Evolutionary conservation across 1,140 invertebrate species (phyloP), one percentile per base, ranked within the genome.

Genomic region (Epicauta chinensis): DNA sequence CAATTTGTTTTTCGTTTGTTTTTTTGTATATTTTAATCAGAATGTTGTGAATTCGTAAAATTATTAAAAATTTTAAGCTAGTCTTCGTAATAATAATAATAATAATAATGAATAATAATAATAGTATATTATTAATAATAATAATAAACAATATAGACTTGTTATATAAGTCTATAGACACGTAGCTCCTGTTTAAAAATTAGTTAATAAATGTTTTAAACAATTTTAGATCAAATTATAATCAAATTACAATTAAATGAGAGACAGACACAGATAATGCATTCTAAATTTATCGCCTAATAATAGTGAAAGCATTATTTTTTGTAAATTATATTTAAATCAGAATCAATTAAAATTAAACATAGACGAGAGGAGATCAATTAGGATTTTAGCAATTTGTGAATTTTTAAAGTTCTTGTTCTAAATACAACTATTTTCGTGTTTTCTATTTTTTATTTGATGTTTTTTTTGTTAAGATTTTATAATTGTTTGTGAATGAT

Each of bases 281-380:
- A 63, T 63, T 63, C 61, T 63, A 63, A 63, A 63, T 55, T 61
- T 61, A n/a, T n/a, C 12, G 32, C 32, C 32, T 34, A 40, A 7
- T 38, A 29, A 53, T 46, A 46, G 51, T 31, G 46, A 46, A 46
- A 30, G 32, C 44, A 39, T 53, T 34, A 34, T 34, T 34, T 34
- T 34, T 34, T 34, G 32, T 34, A 34, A 30, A 23, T 23, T 23
- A 7, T 23, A 23, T 23, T n/a, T 23, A 7, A 7, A 23, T 23
- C 23, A 23, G 7, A 23, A 23, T 4, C 7, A 23, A 23, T 23
- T 23, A 23, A 5, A 23, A 23, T 23, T 23, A n/a, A n/a, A n/a
- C n/a, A n/a, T n/a, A n/a, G n/a, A n/a, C n/a, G n/a, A n/a, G n/a
- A n/a, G n/a, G 23, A 23, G 7, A 23, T 23, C 23, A 23, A 23